A percentile compares a stretch with the other conserved stretches of the same genome.
Conservation (phyloP, 1,140 invertebrate species). For the Nylanderia fulva region DNA sequence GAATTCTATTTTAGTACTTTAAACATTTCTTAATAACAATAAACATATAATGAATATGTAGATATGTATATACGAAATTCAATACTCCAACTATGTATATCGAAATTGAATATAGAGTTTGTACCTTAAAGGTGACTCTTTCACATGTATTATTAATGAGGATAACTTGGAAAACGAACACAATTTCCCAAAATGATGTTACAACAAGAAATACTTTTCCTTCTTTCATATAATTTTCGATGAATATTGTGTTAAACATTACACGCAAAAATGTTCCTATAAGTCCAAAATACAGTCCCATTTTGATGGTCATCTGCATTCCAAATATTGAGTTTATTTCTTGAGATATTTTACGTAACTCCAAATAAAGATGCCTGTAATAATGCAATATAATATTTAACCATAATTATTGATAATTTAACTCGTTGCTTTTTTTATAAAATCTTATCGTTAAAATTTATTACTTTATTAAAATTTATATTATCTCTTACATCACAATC, state of each 20-base stretch:
- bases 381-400: background rate
- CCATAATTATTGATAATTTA: too few relatives aligned
- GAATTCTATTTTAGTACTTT: too few relatives aligned
- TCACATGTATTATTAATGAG: conserved; percentile 13
- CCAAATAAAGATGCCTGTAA: conserved; percentile 20
- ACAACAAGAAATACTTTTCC: background rate
- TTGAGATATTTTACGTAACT: background rate
- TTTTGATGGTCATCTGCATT: conserved; percentile 4
- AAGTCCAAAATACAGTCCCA: background rate
- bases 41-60: too few relatives aligned
- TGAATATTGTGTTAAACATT: background rate
- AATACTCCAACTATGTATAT: too few relatives aligned
- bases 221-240: background rate
- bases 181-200: background rate
- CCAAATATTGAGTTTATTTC: conserved; percentile 11
- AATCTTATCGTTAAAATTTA: too few relatives aligned
- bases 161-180: background rate
- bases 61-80: too few relatives aligned
- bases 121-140: conserved; percentile 1
- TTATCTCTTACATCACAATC: conserved; percentile 1
- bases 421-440: too few relatives aligned
- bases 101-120: background rate
- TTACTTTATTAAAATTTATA: background rate
- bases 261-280: background rate
- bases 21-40: too few relatives aligned